Conservation (phyloP, 2,888 invertebrate genomes). For the Thelaira solivaga region DNA sequence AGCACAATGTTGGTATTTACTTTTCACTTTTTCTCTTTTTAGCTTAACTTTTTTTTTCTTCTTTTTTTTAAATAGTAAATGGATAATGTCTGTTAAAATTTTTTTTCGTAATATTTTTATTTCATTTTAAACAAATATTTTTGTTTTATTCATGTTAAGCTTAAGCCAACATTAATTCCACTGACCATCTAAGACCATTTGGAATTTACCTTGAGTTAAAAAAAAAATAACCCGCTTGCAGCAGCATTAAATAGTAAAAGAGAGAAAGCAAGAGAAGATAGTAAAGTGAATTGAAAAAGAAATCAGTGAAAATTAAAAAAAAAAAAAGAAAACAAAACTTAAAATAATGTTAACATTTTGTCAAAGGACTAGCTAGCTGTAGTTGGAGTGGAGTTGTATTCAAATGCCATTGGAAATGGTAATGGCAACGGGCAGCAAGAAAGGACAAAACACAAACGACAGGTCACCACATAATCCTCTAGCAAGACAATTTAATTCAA, state of each 20-base stretch:
- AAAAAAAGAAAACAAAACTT: constrained; percentile 45
- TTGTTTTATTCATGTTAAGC: constrained; percentile 50
- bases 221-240: too few species aligned
- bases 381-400: too few species aligned
- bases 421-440: too few species aligned
- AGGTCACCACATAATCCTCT: constrained; percentile 62
- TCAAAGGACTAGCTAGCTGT: constrained; percentile 1
- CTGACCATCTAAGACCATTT: constrained; percentile 57
- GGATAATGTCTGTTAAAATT: constrained; percentile 33
- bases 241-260: background rate
- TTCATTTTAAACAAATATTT: constrained; percentile 26
- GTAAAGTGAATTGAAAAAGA: background rate
- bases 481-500: constrained; percentile 69
- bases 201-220: constrained; percentile 33
- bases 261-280: background rate
- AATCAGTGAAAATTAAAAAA: constrained; percentile 20
- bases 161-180: constrained; percentile 54
- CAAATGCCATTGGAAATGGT: too few species aligned
- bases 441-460: constrained; percentile 59
- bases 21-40: background rate
- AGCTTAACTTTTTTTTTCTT: constrained; percentile 7
- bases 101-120: background rate
- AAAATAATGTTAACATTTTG: constrained; percentile 52
- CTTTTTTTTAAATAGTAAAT: background rate
- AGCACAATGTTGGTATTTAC: constrained; percentile 34